Evolutionary conservation across 1,140 invertebrate genomes (phyloP), one percentile per base, ranked within the genome.

Genomic region (Drosophila lacertosa): DNA sequence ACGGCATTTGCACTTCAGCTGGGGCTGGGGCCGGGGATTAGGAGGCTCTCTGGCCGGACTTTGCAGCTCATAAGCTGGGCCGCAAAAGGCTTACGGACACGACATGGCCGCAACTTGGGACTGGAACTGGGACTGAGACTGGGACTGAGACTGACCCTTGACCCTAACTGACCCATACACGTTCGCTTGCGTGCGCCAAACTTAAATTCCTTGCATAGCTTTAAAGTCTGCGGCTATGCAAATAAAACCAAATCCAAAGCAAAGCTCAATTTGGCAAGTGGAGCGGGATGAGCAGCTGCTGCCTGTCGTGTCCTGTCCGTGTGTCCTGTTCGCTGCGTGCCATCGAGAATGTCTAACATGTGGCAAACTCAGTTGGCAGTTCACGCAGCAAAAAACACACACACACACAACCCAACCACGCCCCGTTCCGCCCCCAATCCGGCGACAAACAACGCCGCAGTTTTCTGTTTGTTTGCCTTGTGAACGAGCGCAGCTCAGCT

Each of bases 1-100:
- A 84, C 62, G 74, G 82, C 77, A 86, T 86, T 86, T 86, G 63
- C 81, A 81, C 80, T 84, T 84, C 65, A 65, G 76, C 65, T 57
- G 22, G 10, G 40, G 51, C 32, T n/a, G n/a, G 33, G 15, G 20
- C 18, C 45, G 26, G 72, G 80, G 76, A 84, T 83, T 84, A 83
- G 71, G 22, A 39, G 65, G 45, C 48, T 55, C 29, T 22, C 47
- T 47, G 79, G 74, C 69, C 35, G 79, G 74, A 74, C 35, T 67
- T 54, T 37, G 62, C 65, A 76, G 76, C 76, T 71, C 54, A 73
- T 84, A 84, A 83, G 79, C 79, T 65, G 57, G 57, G 48, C 54
- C 65, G 37, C 54, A 74, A 77, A 82, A 59, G 79, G 66, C 70
- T 83, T 50, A 57, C 22, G 35, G 45, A 15, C 16, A 35, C n/a